Evolutionary conservation across 2,113 vertebrate genomes (phyloP), one percentile per base, ranked within the genome.

Genomic region (Cyprinodon tularosa): DNA sequence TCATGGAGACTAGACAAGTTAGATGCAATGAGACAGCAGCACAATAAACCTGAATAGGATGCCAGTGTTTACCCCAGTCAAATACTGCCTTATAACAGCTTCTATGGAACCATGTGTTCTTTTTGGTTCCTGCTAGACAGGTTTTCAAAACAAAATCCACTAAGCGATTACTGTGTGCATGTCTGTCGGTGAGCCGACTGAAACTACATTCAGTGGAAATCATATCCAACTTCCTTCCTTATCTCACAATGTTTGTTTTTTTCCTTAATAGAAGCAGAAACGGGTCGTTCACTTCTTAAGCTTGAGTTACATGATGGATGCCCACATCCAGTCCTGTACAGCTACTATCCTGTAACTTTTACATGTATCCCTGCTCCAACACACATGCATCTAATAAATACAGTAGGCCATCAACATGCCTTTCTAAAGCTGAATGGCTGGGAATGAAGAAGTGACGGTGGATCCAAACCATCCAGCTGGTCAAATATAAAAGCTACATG

Each of bases 101-200:
- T 47, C 10, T 45, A 62, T 11, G 69, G 63, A 64, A 29, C 70
- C 75, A 66, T 66, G 72, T 74, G 72, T 40, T 14, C 2, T 66
- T 39, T 44, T 45, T 67, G 11, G 65, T 53, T 70, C 76, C 74
- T 67, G 81, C 76, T 47, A 15, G 64, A 77, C 83, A 0, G 40
- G 86, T 86, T 87, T 77, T 50, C 47, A 11, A 50, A 38, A 74
- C 29, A 47, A 8, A 50, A 45, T 64, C 17, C 44, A 17, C 8
- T 76, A 39, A 59, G 45, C 38, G 12, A 68, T 37, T 3, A 72
- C 61, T 1, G 71, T 1, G 71, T 42, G 62, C 37, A 22, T n/a
- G 8, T 71, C 0, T 5, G 22, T 68, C 12, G 13, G 57, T 45
- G 10, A 74, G 37, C 53, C 70, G 40, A 39, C 12, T 20, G 37